Evolutionary conservation across 2,113 vertebrate species (phyloP), one percentile per base, ranked within the genome.

Genomic region (Lanius collurio): DNA sequence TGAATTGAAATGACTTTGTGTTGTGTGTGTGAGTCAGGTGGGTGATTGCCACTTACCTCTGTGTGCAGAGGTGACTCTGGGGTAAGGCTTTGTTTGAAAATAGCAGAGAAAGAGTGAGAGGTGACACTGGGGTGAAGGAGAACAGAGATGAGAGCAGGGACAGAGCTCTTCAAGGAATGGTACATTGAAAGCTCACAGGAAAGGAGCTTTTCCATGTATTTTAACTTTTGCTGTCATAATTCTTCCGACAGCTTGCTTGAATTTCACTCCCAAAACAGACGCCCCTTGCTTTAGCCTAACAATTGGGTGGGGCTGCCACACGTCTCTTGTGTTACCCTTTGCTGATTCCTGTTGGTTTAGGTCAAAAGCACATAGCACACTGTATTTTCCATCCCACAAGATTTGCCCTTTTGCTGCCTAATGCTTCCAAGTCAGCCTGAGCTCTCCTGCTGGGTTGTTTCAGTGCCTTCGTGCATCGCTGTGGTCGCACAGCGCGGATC

Each of bases 401-500:
- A 41, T 41, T 37, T 82, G 8, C n/a, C 39, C 31, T 63, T 64
- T 22, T 85, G 52, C 88, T 74, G 46, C n/a, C 55, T 35, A 3
- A 1, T 14, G 10, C 15, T 57, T 16, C 1, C 8, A 20, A 5
- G 5, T 3, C 10, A 24, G 17, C 2, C 41, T 9, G 42, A 62
- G 79, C 8, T 42, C 35, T 74, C 14, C 6, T 26, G 31, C 63
- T 37, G 24, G 83, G 22, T 75, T 13, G 4, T 96, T 92, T 4
- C 96, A 99, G 99, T 13, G 99, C 99, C 31, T 99, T 99, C 1
- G 99, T 99, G 35, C 99, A 99, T 94, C 99, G 99, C 3, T 99
- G 99, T 2, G 99, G 99, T 4, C 98, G 99, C 15, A 99, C 99
- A 0, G 99, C 99, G 1, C 98, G 99, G 1, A 99, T 99, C 0